A percentile compares a stretch with the other conserved stretches of the same genome.
Evolutionary conservation across 2,113 vertebrate species (phyloP).

Genomic region (Meriones unguiculatus): DNA sequence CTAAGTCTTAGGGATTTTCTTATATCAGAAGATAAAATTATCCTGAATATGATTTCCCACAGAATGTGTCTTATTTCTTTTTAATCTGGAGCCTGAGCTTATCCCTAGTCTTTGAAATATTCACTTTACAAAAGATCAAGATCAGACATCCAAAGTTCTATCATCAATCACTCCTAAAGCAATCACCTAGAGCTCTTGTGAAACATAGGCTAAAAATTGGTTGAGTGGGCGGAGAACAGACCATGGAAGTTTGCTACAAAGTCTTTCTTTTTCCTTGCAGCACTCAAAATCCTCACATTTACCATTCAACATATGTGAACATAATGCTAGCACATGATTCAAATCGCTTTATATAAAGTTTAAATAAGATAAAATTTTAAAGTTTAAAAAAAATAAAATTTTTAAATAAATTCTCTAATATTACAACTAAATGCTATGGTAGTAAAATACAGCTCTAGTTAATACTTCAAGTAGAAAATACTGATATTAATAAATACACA

Average conservation of each 20-base stretch:
- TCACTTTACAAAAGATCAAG: slow-evolving; percentile 58
- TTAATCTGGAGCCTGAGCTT: background rate
- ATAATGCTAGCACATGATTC: background rate
- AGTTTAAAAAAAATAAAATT: slow-evolving; percentile 14
- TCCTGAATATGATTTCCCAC: background rate
- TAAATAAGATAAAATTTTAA: slow-evolving; percentile 39
- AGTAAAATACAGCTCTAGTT: background rate
- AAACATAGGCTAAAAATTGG: slow-evolving; percentile 27
- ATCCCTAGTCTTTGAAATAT: slow-evolving; percentile 42
- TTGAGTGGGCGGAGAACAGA: background rate
- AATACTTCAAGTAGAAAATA: slow-evolving; percentile 20
- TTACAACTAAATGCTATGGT: background rate
- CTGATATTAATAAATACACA: background rate
- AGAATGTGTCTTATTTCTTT: slow-evolving; percentile 50
- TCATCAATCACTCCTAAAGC: slow-evolving; percentile 34
- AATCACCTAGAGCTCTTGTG: slow-evolving; percentile 7
- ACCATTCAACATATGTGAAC: slow-evolving; percentile 1
- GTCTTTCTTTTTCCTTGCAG: background rate
- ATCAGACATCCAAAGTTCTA: background rate
- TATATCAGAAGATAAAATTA: slow-evolving; percentile 44
- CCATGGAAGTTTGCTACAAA: slow-evolving; percentile 24
- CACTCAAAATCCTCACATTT: slow-evolving; percentile 37
- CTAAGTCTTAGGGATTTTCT: slow-evolving; percentile 6
- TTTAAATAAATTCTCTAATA: slow-evolving; percentile 34
- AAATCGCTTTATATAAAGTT: background rate